Evolutionary conservation across 2,888 invertebrate species (phyloP).

Genomic region (Pseudococcus jackbeardsleyi): DNA sequence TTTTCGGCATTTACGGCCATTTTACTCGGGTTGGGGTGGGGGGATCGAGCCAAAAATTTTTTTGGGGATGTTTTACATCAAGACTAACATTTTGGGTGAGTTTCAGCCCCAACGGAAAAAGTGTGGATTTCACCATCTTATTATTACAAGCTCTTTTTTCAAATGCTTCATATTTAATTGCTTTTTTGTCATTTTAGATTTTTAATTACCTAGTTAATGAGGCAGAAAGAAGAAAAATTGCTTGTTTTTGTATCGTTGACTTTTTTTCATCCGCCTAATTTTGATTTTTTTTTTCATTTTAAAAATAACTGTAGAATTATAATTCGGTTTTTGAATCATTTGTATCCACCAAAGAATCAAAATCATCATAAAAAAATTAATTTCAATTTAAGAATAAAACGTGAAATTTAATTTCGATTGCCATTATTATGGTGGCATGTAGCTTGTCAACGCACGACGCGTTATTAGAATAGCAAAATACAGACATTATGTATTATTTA

Average conservation of each 20-base stretch:
- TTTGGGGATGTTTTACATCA: too few species aligned
- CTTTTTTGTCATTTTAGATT: not conserved
- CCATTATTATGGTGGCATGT: not conserved
- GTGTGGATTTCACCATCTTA: too few species aligned
- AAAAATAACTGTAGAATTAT: not conserved
- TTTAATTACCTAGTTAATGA: too few species aligned
- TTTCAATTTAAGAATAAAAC: not conserved
- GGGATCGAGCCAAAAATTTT: too few species aligned
- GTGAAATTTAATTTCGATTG: constrained; percentile 33
- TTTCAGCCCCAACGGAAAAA: too few species aligned
- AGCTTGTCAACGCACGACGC: constrained; percentile 42
- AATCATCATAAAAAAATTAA: not conserved
- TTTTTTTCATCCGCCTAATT: not conserved
- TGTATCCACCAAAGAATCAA: not conserved
- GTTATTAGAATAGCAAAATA: constrained; percentile 41
- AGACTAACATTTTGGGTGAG: too few species aligned
- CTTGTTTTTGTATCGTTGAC: not conserved
- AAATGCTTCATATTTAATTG: not conserved
- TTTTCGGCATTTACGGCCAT: too few species aligned
- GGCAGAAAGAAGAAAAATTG: too few species aligned
- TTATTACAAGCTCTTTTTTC: too few species aligned
- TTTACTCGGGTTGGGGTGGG: too few species aligned
- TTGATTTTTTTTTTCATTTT: not conserved
- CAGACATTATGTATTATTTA: constrained; percentile 37
- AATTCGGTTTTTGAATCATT: not conserved